Evolutionary conservation across 2,888 invertebrate species (phyloP), one percentile per base, ranked within the genome.

Genomic region (Lasioglossum malachurum): DNA sequence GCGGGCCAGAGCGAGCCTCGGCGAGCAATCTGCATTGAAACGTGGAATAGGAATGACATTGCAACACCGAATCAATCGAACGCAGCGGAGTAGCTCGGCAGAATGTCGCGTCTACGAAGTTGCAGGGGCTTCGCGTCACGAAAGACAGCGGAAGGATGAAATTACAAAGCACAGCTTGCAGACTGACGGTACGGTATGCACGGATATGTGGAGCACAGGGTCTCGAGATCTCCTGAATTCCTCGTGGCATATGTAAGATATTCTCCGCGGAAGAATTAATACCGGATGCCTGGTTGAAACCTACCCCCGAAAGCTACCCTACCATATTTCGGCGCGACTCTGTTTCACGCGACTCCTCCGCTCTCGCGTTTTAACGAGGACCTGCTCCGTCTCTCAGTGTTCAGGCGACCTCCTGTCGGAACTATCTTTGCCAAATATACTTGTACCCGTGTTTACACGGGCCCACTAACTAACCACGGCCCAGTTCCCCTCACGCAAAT

Each of bases 141-240:
- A 82, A 82, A 86, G 76, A 86, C 69, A 78, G 57, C 73, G 78
- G 72, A 71, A 41, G 82, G 86, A 82, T 76, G 73, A 86, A 87
- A 87, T 82, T 77, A 69, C 78, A 78, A 87, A 86, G 86, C 82
- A 76, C 72, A 78, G 82, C 82, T 86, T 74, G 78, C 41, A 41
- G 73, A 72, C 41, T 27, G 69, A 44, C 60, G 86, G 75, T 19
- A 57, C 27, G 80, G 86, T 76, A 80, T 77, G 77, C 23, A 49
- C 60, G 69, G 67, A 69, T 86, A 85, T 38, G 77, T 71, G 86
- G 82, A 78, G 81, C 60, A 78, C 53, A 44, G 57, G n/a, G 46
- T 78, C n/a, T 57, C 49, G 41, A 74, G 44, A 80, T 76, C 77
- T 41, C 41, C 46, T 23, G 71, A 72, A 86, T 86, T 85, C 86